Evolutionary conservation across 92 coral and sea anemone genomes (phyloP), one percentile per base, ranked within the genome.

Genomic region (Palythoa heliodiscus): DNA sequence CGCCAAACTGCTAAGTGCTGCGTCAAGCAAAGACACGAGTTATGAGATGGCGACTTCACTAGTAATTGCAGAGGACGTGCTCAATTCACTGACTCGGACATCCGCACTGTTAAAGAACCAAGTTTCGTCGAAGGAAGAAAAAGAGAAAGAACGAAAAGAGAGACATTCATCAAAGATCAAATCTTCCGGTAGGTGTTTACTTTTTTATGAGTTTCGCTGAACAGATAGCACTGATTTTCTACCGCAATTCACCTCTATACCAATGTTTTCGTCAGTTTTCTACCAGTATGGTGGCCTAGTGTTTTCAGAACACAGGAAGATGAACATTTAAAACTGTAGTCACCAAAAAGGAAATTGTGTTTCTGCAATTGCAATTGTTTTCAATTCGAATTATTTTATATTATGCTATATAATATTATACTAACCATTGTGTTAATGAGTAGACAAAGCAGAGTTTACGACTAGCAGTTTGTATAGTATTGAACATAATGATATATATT

Each of bases 61-160:
- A 16, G 92, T 86, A 63, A 88, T 94, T 40, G 89, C 95, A 3
- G 93, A 94, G 82, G 98, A 94, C 76, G 98, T 90, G 53, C 71
- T 94, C 67, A 90, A 90, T 52, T 94, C 98, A 70, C 93, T 94
- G 52, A 92, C 98, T 52, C 95, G 92, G 75, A 92, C 98, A 14
- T 90, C 98, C 16, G 95, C 91, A 67, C 86, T 94, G 66, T 88
- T 94, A 24, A 89, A 83, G 40, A 89, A 90, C 75, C 93, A 78
- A 66, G 88, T 87, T 61, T 53, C 83, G 23, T 73, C 82, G 2
- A 94, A 83, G 85, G 93, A 88, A 48, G 93, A 87, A 73, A 87
- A 76, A 58, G 96, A 91, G 11, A 91, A 66, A 79, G 93, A 86
- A 68, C 90, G 88, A 86, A 93, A 87, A 66, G 87, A 92, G 60